These are phyloP conservation scores for Pelodytes ibericus DNA, from an alignment of 2,797 vertebrate species.

Conservation along the genomic window DNA sequence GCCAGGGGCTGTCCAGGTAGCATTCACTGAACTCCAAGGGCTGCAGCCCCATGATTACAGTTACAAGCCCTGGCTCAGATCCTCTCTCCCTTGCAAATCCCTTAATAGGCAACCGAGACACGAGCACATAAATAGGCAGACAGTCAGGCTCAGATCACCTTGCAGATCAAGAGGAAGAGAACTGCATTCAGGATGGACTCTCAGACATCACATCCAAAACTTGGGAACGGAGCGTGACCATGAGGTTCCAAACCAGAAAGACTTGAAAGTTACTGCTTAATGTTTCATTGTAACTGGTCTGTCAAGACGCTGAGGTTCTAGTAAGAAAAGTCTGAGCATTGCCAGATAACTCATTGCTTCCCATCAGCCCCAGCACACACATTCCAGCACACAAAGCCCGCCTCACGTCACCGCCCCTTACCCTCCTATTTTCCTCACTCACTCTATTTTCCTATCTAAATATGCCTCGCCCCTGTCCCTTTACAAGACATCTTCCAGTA, in stretches of 20 bases:
- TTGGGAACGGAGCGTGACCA: background rate
- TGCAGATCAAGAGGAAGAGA: background rate
- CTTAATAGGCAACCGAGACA: conserved; percentile 47
- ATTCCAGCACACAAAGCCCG: conserved; percentile 27
- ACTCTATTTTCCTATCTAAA: background rate
- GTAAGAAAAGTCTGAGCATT: background rate
- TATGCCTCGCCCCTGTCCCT: background rate
- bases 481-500: background rate
- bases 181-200: background rate
- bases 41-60: conserved; percentile 86
- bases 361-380: conserved; percentile 19
- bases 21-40: conserved; percentile 96
- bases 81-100: conserved; percentile 42
- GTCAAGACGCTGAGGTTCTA: background rate
- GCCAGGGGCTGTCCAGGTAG: conserved; percentile 92
- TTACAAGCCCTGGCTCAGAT: conserved; percentile 28
- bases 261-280: background rate
- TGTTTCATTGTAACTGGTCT: background rate
- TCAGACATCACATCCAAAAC: background rate
- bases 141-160: conserved; percentile 10
- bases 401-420: conserved; percentile 14
- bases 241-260: background rate
- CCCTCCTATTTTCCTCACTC: conserved; percentile 20
- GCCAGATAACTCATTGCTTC: conserved; percentile 3
- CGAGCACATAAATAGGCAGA: conserved; percentile 34